A percentile compares a stretch with the other conserved stretches of the same genome.
Conservation (phyloP, 1,140 invertebrate genomes). For the Papilio aristodemus region DNA sequence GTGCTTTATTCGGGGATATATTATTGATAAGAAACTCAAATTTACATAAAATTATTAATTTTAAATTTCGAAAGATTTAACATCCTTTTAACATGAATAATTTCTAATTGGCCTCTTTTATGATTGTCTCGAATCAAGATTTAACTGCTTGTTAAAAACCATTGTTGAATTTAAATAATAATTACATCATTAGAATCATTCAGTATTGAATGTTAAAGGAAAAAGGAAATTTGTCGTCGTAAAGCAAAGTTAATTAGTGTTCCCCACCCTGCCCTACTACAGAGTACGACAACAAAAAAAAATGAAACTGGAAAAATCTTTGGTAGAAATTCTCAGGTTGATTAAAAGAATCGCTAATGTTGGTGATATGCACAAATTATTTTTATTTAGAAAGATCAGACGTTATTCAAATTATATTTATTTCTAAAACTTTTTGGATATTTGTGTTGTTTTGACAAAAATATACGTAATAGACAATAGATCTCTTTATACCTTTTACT, state of each 20-base stretch:
- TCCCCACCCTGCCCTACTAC: background rate
- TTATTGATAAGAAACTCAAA: too few relatives aligned
- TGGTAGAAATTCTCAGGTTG: background rate
- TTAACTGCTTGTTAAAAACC: background rate
- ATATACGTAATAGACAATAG: too few relatives aligned
- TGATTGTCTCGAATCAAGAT: background rate
- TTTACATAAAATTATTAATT: too few relatives aligned
- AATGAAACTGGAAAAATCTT: background rate
- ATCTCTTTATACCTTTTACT: too few relatives aligned
- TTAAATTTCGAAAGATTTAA: too few relatives aligned
- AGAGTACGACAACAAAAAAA: background rate
- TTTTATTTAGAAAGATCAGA: slow-evolving; percentile 1
- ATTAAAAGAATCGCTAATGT: background rate
- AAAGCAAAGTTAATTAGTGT: slow-evolving; percentile 1
- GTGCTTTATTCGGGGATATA: too few relatives aligned
- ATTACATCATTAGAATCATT: background rate
- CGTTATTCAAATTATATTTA: background rate
- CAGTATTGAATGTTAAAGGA: background rate
- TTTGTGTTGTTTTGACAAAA: background rate
- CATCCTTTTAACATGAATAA: too few relatives aligned
- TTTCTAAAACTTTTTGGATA: background rate
- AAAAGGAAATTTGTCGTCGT: background rate
- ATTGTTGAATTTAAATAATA: background rate
- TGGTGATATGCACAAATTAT: background rate
- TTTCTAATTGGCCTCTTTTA: too few relatives aligned